phyloP scores from a whole-genome alignment of 2,888 invertebrate genomes.

The Muscina levida region DNA sequence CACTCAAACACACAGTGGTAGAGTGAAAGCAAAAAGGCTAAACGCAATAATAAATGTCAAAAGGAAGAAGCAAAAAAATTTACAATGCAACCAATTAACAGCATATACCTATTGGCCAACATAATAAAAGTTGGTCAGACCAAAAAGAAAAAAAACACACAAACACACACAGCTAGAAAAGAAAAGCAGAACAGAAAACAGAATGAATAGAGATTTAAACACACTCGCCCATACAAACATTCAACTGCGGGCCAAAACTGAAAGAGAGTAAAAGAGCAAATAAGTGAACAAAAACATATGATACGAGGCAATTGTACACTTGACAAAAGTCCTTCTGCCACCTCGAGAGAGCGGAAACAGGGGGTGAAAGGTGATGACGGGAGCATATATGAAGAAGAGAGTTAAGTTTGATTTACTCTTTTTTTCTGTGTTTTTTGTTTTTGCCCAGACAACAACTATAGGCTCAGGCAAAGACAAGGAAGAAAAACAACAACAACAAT shows the following conservation, averaged over 20 bases:
- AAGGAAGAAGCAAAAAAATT: conserved; percentile 48
- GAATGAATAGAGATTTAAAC: conserved; percentile 24
- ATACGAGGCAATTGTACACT: conserved; percentile 13
- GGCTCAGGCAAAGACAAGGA: too few relatives aligned
- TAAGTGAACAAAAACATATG: conserved; percentile 45
- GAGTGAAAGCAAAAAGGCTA: conserved; percentile 62
- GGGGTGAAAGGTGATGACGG: background rate
- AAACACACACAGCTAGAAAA: background rate
- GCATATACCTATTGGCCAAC: conserved; percentile 63
- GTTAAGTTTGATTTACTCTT: background rate
- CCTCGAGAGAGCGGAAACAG: background rate
- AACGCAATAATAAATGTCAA: conserved; percentile 66
- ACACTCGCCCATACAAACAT: conserved; percentile 2
- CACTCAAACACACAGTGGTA: conserved; percentile 40
- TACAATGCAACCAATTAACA: conserved; percentile 66
- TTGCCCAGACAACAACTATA: background rate
- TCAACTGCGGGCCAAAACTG: background rate
- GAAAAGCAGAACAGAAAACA: conserved; percentile 1
- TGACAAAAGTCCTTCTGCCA: background rate
- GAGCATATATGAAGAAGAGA: background rate
- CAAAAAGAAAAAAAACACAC: conserved; percentile 34
- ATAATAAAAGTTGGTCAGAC: conserved; percentile 65
- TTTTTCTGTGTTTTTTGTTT: background rate
- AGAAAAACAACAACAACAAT: background rate
- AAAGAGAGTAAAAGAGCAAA: conserved; percentile 38